These are phyloP conservation scores for Recurvirostra avosetta DNA, from an alignment of 2,113 vertebrate genomes.

Conservation along the genomic window DNA sequence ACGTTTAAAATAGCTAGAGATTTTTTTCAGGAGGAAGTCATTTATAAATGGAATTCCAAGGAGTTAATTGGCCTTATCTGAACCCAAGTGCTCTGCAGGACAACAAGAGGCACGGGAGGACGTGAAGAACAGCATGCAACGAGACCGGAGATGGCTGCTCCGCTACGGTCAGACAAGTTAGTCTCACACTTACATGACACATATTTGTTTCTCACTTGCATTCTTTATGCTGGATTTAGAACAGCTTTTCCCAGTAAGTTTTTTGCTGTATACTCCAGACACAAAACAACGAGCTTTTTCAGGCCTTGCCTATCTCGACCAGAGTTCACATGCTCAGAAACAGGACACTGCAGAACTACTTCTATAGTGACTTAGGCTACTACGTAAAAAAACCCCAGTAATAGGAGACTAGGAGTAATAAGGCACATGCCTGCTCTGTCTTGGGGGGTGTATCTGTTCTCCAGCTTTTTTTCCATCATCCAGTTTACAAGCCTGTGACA, in stretches of 20 bases:
- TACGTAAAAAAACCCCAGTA: not conserved
- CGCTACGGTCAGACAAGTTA: not conserved
- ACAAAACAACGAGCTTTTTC: not conserved
- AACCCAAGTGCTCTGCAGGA: not conserved
- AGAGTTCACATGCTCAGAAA: not conserved
- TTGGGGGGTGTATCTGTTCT: not conserved
- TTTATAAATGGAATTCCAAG: not conserved
- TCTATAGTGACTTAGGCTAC: not conserved
- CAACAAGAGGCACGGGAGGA: not conserved
- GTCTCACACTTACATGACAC: not conserved
- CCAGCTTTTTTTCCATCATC: not conserved
- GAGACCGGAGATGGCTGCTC: not conserved
- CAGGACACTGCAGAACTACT: not conserved
- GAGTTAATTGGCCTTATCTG: constrained; percentile 27
- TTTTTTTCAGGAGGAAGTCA: not conserved
- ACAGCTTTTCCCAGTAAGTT: not conserved
- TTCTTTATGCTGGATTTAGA: not conserved
- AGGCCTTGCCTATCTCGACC: not conserved
- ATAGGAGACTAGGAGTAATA: not conserved
- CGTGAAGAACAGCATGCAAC: not conserved
- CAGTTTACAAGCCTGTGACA: not conserved
- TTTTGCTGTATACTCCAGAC: not conserved
- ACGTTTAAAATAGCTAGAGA: not conserved
- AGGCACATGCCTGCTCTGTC: not conserved
- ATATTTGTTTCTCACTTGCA: not conserved